Conservation (phyloP, 2,113 vertebrate genomes). For the Nibea albiflora region DNA sequence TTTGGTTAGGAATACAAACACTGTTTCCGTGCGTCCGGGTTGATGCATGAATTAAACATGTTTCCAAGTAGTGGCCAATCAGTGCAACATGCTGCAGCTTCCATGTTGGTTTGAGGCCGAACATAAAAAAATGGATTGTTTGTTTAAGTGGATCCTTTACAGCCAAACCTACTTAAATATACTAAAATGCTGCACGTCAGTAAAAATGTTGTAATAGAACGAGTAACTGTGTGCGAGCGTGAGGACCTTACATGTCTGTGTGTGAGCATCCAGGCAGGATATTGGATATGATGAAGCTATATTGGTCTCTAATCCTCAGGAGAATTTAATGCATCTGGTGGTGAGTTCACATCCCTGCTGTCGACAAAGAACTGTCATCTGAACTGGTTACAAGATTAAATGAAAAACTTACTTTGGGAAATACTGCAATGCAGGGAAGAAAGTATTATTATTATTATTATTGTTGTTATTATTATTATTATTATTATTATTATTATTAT, state of each 20-base stretch:
- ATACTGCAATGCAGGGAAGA: neutral
- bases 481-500: too few species aligned
- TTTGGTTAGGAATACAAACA: neutral
- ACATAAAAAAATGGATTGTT: conserved; percentile 1
- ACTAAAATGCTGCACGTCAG: neutral
- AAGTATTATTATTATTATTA: too few species aligned
- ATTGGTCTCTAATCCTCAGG: conserved; percentile 53
- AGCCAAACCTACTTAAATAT: conserved; percentile 18
- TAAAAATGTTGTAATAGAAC: neutral
- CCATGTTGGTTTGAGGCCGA: conserved; percentile 4
- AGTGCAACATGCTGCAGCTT: conserved; percentile 7
- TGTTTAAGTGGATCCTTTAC: conserved; percentile 16
- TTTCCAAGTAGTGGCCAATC: neutral
- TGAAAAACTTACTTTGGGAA: neutral
- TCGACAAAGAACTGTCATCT: conserved; percentile 10
- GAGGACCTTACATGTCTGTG: conserved; percentile 17
- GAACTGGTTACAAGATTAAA: conserved; percentile 27
- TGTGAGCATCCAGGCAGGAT: conserved; percentile 58
- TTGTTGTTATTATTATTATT: too few species aligned
- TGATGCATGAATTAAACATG: conserved; percentile 36
- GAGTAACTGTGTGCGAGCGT: neutral
- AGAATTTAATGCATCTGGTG: conserved; percentile 46
- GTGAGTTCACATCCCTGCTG: conserved; percentile 43
- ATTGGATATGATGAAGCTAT: conserved; percentile 64
- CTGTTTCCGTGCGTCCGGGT: neutral